Base-by-base conservation (phyloP, 2,113 vertebrate genomes). In the Axis porcinus region DNA sequence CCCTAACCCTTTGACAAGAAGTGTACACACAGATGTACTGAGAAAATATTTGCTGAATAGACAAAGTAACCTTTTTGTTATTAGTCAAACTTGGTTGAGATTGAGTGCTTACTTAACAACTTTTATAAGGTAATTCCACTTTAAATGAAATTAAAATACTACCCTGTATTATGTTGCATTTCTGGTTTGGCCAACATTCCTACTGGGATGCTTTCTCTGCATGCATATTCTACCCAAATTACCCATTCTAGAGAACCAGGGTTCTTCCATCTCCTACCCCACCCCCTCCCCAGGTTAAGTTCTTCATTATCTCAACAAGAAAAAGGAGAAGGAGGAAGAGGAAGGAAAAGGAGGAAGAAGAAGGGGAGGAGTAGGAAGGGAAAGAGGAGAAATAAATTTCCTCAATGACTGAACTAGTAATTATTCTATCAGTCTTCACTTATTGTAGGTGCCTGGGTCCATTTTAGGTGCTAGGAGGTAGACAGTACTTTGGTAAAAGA, bases 351-450 rank as follows among this genome's bases (percentile, higher is more conserved):
- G 25, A 28, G 4, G 47, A 6, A 33, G 47, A n/a, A n/a, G 47
- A 82, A n/a, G 47, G 21, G 47, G 30, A 21, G 47, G 30, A n/a
- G 47, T 1, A 50, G 76, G 27, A 50, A 4, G 14, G 43, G 43
- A 30, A 43, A 45, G 28, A 81, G 76, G 78, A 82, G 45, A 82
- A n/a, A 52, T 81, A 95, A 93, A 89, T 62, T 91, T 33, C 40
- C 50, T 58, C 12, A 40, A 3, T 33, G 54, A 87, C 45, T 93
- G 91, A 91, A 57, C 67, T 76, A 91, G 58, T 40, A 91, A 93
- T 95, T 93, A 94, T 2, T 2, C 45, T 97, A 81, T 58, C 58
- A 17, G 7, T 85, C 21, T 91, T 94, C 33, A 94, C 82, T 94
- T 47, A 86, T 78, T 86, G 91, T 40, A 54, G 36, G 10, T 74